These are phyloP conservation scores for Opisthocomus hoazin DNA, from an alignment of 2,113 vertebrate species.

Conservation along the genomic window DNA sequence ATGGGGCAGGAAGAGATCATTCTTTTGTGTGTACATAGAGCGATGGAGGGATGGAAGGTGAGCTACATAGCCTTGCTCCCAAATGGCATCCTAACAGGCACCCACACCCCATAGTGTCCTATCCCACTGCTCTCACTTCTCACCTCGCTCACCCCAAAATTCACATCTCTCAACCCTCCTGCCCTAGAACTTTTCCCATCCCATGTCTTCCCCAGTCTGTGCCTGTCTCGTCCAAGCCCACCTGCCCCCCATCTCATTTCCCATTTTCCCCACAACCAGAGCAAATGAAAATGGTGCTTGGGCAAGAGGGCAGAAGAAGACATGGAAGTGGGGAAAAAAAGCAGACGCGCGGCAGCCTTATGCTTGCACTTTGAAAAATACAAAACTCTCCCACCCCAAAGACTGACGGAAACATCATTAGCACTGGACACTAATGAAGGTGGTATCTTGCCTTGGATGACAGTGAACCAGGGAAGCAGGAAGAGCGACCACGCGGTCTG, in stretches of 20 bases:
- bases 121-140: background rate
- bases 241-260: background rate
- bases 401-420: background rate
- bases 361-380: background rate
- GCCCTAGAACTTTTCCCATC: background rate
- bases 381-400: background rate
- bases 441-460: background rate
- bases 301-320: background rate
- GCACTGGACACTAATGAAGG: background rate
- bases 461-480: background rate
- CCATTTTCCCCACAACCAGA: background rate
- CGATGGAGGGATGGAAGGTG: background rate
- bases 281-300: background rate
- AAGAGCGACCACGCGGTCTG: background rate
- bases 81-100: background rate
- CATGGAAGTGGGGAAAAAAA: fast-evolving
- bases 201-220: background rate
- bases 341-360: background rate
- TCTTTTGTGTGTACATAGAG: background rate
- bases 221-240: background rate
- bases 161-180: background rate
- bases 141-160: background rate
- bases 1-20: background rate
- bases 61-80: background rate
- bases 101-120: background rate